Conservation (phyloP, 2,113 vertebrate species). For the Tyrannus savana region DNA sequence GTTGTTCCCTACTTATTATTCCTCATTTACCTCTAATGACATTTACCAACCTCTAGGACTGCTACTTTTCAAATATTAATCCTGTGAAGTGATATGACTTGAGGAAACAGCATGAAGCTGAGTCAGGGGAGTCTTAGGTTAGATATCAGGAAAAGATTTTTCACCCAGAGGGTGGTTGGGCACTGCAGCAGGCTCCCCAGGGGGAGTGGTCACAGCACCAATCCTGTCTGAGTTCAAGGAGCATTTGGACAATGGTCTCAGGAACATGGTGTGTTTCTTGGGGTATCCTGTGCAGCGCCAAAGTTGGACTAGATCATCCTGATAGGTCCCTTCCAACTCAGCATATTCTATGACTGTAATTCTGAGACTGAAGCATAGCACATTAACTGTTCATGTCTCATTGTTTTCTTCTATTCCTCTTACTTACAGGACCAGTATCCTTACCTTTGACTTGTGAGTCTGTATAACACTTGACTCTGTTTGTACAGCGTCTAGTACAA, state of each 20-base stretch:
- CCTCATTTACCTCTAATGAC: not conserved
- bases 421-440: not conserved
- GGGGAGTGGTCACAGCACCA: not conserved
- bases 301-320: not conserved
- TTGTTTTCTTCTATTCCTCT: not conserved
- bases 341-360: not conserved
- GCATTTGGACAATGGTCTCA: not conserved
- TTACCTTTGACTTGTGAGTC: not conserved
- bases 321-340: not conserved
- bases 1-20: not conserved
- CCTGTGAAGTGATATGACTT: not conserved
- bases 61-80: not conserved
- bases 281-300: not conserved
- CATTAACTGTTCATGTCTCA: not conserved
- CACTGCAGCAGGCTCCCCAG: not conserved
- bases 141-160: not conserved
- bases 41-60: not conserved
- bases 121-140: not conserved
- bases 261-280: not conserved
- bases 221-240: not conserved
- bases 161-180: not conserved
- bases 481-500: not conserved
- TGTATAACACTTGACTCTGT: not conserved
- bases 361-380: not conserved
- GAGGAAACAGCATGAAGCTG: not conserved